phyloP scores from a whole-genome alignment of 2,797 vertebrate species.

The Catharus ustulatus region DNA sequence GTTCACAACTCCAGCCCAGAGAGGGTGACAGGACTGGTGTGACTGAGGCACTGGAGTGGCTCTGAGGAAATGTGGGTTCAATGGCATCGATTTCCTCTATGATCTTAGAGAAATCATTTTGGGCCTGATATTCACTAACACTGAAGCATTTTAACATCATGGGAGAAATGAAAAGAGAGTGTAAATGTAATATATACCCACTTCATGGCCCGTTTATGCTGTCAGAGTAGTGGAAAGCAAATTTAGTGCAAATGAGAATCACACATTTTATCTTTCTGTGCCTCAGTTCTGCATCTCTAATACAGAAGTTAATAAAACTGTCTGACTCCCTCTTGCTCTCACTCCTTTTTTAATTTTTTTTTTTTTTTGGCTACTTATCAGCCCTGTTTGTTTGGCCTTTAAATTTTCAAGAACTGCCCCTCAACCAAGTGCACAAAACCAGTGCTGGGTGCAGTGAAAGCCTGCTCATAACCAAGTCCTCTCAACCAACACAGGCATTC shows the following conservation, averaged over 20 bases:
- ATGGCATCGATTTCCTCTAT: neutral
- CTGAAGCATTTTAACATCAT: constrained; percentile 50
- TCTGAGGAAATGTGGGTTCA: constrained; percentile 31
- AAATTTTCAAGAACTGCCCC: neutral
- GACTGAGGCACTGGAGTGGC: neutral
- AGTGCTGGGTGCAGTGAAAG: neutral
- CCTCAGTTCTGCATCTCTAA: constrained; percentile 56
- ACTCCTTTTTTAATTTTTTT: neutral
- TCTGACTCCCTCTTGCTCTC: neutral
- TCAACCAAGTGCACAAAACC: neutral
- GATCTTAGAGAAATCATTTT: constrained; percentile 21
- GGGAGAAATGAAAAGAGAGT: constrained; percentile 57
- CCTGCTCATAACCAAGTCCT: neutral
- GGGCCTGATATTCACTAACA: constrained; percentile 34
- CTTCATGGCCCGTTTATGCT: constrained; percentile 60
- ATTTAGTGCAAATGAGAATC: constrained; percentile 66
- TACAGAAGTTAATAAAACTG: constrained; percentile 55
- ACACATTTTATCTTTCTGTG: constrained; percentile 56
- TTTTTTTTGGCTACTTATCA: neutral
- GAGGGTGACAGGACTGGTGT: neutral
- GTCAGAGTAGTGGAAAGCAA: constrained; percentile 60
- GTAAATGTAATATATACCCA: constrained; percentile 59
- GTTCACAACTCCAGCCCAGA: neutral
- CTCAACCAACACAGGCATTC: neutral
- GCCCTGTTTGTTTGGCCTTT: neutral